phyloP scores from a whole-genome alignment of 1,140 invertebrate genomes.

The Mycetomoellerius zeteki region DNA sequence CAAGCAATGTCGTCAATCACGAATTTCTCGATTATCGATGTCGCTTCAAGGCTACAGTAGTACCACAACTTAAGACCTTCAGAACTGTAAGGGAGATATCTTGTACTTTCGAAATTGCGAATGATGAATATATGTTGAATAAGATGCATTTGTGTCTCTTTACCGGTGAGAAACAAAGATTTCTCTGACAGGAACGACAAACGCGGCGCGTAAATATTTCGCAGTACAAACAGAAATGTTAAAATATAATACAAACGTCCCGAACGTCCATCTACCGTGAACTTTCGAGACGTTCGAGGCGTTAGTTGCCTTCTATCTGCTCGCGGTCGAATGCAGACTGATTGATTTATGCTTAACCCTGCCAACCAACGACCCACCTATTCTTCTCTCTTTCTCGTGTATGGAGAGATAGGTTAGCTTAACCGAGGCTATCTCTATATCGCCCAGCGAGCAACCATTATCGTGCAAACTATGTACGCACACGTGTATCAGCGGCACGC shows the following conservation, averaged over 20 bases:
- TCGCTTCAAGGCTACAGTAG: background rate
- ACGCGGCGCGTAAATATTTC: constrained; percentile 29
- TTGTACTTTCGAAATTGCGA: background rate
- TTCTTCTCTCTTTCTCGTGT: constrained; percentile 13
- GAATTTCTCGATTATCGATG: constrained; percentile 4
- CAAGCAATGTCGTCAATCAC: constrained; percentile 22
- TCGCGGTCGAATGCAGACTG: constrained; percentile 52
- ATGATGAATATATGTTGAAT: background rate
- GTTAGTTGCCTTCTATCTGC: constrained; percentile 47
- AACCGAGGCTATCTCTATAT: constrained; percentile 76
- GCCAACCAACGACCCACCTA: constrained; percentile 62
- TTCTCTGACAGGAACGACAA: background rate
- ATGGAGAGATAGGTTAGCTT: constrained; percentile 56
- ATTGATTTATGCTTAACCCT: constrained; percentile 74
- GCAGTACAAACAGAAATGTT: constrained; percentile 50
- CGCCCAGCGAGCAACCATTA: constrained; percentile 75
- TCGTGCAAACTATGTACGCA: constrained; percentile 77
- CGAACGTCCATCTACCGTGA: constrained; percentile 29
- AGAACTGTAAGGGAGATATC: background rate
- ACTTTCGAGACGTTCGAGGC: constrained; percentile 27
- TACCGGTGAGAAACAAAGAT: background rate
- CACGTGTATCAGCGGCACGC: constrained; percentile 68
- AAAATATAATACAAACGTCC: constrained; percentile 44
- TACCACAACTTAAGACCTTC: background rate
- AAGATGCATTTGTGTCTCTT: background rate